Base-by-base conservation (phyloP, 2,113 vertebrate species). In the Gallinago media region DNA sequence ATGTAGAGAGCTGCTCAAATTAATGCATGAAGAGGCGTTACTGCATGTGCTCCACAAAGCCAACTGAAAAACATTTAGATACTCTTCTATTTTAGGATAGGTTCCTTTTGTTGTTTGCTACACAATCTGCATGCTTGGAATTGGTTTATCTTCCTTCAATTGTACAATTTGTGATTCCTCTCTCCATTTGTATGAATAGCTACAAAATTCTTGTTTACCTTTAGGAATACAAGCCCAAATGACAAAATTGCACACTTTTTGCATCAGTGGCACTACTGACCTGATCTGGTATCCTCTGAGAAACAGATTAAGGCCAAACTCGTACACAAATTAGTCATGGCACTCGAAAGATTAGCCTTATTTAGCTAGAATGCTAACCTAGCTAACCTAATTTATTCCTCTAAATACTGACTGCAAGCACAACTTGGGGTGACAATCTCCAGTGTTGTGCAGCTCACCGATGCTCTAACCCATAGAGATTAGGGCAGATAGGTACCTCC, bases 21-120 rank as follows among this genome's bases (percentile, higher is more conserved):
- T 92, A 96, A 88, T 59, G 68, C 90, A 79, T 20, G 19, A 92
- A 91, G 85, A 95, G 52, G 76, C 27, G 38, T 85, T 58, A 75
- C 70, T 5, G 18, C 72, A 46, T 38, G 73, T 78, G 88, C n/a
- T 93, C 65, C n/a, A 71, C 68, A 75, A 81, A 89, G 80, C 47
- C 54, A 94, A 68, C 25, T 65, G 65, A 93, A 93, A 94, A 97
- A 74, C 56, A 90, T 55, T 84, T 80, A 59, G 68, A 84, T 85
- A 13, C 61, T 63, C 44, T 85, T 81, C 63, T 91, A 75, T 96
- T 92, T 96, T 89, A 91, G 56, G 76, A 67, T 36, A 76, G 38
- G 81, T 72, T 95, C 91, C 70, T 93, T 87, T 84, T 94, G 83
- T 84, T 94, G n/a, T 54, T 91, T 73, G 90, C 70, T 79, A 88